Evolutionary conservation across 1,140 invertebrate genomes (phyloP), one percentile per base, ranked within the genome.

Genomic region (Drosophila sulfurigaster): DNA sequence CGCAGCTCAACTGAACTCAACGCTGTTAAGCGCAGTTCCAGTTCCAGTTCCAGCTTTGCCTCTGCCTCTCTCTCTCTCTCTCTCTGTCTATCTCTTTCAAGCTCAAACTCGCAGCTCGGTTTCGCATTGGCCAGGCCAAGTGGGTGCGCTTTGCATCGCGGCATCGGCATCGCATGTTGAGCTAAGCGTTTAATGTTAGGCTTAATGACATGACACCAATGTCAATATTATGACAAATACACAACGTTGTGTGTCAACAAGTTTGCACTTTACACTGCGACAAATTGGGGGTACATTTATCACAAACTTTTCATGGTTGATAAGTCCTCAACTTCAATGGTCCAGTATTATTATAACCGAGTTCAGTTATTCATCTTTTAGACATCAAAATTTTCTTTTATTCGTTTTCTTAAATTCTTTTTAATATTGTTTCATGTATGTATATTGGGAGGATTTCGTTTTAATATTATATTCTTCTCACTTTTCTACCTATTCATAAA

Each of bases 191-290:
- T 89, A 88, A 88, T 89, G 72, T 59, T 75, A 56, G 81, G 57
- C 78, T 76, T 89, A 88, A 88, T 81, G 85, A 88, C 85, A 88
- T 83, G 85, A 88, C 85, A 88, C 85, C 85, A 88, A 85, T 89
- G 85, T 78, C 85, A 89, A 89, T 85, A 89, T 81, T 78, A 73
- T 67, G 75, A 75, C 52, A 76, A 83, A 88, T 80, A 79, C 75
- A 75, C 56, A 79, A 46, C 64, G 59, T 60, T 72, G 60, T 78
- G 60, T 89, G 81, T 89, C 81, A 89, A 88, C 85, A 88, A 88
- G 85, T 89, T 83, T 69, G 65, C 63, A 69, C 51, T 56, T 10
- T 75, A 71, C 78, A 78, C 78, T 78, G 60, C 15, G 0, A 46
- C 8, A 57, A 57, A 67, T 15, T 10, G 15, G 11, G 0, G 3